Conservation (phyloP, 2,113 vertebrate species). For the Oreochromis tanganicae region DNA sequence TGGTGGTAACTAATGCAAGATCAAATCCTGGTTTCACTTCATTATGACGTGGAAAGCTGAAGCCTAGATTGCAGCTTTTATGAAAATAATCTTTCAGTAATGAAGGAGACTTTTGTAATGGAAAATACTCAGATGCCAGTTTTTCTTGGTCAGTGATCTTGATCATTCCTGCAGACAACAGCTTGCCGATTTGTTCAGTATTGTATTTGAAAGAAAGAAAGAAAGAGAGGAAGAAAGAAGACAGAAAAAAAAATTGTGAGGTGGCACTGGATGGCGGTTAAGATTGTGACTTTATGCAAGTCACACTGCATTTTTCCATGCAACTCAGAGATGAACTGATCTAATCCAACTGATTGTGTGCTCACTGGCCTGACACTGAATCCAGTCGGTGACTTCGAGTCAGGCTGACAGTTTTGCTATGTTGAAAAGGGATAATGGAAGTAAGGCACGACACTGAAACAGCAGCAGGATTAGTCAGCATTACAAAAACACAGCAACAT, state of each 20-base stretch:
- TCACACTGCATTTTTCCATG: not conserved
- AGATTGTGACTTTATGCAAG: not conserved
- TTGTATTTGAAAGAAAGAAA: not conserved
- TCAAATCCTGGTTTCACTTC: not conserved
- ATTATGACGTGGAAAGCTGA: not conserved
- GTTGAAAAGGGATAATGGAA: constrained; percentile 30
- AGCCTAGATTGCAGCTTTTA: not conserved
- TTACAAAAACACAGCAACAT: constrained; percentile 1
- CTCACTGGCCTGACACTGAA: not conserved
- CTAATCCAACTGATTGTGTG: constrained; percentile 28
- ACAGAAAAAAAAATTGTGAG: not conserved
- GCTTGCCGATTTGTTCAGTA: not conserved
- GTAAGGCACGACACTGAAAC: not conserved
- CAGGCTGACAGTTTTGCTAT: constrained; percentile 34
- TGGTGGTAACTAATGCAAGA: not conserved
- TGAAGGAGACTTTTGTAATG: not conserved
- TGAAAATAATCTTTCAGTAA: not conserved
- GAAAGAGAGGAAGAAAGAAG: not conserved
- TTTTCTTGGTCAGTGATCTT: not conserved
- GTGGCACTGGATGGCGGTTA: not conserved
- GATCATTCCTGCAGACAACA: not conserved
- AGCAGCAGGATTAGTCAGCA: constrained; percentile 22
- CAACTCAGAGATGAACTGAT: constrained; percentile 24
- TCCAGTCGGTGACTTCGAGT: not conserved
- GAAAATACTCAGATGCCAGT: not conserved